Conservation (phyloP, 2,113 vertebrate genomes). For the Lepisosteus osseus region DNA sequence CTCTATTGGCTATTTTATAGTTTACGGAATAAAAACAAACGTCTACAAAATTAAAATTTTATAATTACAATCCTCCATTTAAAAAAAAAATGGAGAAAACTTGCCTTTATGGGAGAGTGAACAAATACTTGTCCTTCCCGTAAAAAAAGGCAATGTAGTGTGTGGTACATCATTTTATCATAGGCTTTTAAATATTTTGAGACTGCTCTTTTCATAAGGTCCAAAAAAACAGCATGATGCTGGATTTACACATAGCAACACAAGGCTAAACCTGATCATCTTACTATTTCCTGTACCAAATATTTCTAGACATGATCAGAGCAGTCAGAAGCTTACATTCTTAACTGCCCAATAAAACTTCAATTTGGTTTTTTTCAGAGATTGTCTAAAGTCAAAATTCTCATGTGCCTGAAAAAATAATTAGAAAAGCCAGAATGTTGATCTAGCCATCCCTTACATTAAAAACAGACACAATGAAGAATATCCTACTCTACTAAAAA, state of each 20-base stretch:
- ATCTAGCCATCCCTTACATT: too few species aligned
- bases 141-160: neutral
- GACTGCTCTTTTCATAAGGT: too few species aligned
- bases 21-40: too few species aligned
- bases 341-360: neutral
- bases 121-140: neutral
- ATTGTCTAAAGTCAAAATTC: neutral
- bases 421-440: neutral
- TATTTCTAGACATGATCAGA: too few species aligned
- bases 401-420: neutral
- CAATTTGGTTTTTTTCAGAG: constrained; percentile 3
- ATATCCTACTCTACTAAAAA: neutral
- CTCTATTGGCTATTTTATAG: too few species aligned
- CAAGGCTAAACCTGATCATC: neutral
- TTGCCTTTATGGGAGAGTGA: neutral
- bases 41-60: too few species aligned
- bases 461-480: neutral
- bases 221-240: neutral
- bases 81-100: too few species aligned
- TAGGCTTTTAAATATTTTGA: too few species aligned
- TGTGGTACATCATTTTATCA: too few species aligned
- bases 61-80: too few species aligned
- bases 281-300: too few species aligned
- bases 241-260: neutral
- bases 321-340: neutral